Percentiles rank a stretch among this genome's conserved stretches.
These are phyloP conservation scores for Carcharodon carcharias DNA, from an alignment of 2,797 vertebrate genomes.

Conservation along the genomic window DNA sequence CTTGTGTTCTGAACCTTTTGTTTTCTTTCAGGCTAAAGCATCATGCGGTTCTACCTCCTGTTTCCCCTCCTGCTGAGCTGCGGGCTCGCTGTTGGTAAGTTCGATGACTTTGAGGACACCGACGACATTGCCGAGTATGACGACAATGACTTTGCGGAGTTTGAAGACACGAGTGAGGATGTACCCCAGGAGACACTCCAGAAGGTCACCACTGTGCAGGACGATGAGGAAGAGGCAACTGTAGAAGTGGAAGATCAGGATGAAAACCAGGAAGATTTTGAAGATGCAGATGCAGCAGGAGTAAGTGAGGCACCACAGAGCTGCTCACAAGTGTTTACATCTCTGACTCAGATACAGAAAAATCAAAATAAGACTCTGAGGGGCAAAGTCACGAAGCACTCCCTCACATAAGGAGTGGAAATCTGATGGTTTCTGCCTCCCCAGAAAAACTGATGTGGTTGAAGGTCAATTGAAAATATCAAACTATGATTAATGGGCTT, in stretches of 20 bases:
- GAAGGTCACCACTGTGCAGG: constrained; percentile 55
- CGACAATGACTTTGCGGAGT: constrained; percentile 97
- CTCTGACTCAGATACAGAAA: not conserved
- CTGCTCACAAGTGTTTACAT: not conserved
- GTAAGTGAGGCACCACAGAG: constrained; percentile 48
- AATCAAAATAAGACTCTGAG: not conserved
- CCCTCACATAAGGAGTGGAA: not conserved
- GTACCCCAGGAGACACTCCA: constrained; percentile 63
- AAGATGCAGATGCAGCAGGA: constrained; percentile 72
- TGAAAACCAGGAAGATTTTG: constrained; percentile 86
- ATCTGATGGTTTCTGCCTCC: not conserved
- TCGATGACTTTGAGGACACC: constrained; percentile 89
- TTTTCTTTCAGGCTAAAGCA: constrained; percentile 3
- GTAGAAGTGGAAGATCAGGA: constrained; percentile 82
- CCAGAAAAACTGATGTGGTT: not conserved
- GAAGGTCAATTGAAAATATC: not conserved
- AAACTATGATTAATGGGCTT: not conserved
- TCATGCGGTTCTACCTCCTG: constrained; percentile 44
- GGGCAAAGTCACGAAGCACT: not conserved
- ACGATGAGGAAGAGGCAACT: constrained; percentile 84
- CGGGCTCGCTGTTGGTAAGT: constrained; percentile 67
- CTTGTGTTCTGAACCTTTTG: not conserved
- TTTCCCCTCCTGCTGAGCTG: constrained; percentile 45
- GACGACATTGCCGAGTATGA: constrained; percentile 92
- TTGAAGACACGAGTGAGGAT: constrained; percentile 84